These are phyloP conservation scores for Neodiprion fabricii DNA, from an alignment of 1,140 invertebrate species.

Conservation along the genomic window DNA sequence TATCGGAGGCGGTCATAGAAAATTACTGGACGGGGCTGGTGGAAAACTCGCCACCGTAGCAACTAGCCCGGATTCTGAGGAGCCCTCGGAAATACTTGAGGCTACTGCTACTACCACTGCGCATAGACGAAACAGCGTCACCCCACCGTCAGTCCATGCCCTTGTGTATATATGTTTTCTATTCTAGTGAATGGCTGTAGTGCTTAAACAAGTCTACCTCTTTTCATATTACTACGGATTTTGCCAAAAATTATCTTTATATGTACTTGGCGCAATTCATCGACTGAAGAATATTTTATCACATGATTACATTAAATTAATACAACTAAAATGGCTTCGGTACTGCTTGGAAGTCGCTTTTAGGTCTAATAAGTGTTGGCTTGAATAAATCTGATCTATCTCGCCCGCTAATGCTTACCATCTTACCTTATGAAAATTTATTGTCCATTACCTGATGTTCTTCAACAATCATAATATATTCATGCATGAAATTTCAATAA, in stretches of 20 bases:
- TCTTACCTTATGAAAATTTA: too few relatives aligned
- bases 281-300: not conserved
- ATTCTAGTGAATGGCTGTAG: not conserved
- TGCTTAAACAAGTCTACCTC: not conserved
- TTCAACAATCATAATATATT: too few relatives aligned
- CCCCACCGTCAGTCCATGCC: conserved; percentile 60
- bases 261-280: not conserved
- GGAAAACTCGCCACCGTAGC: conserved; percentile 64
- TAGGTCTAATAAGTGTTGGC: too few relatives aligned
- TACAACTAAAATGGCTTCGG: too few relatives aligned
- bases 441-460: too few relatives aligned
- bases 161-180: conserved; percentile 36
- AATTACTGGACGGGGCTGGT: conserved; percentile 63
- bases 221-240: not conserved
- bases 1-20: conserved; percentile 63
- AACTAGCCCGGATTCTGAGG: conserved; percentile 61
- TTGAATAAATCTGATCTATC: too few relatives aligned
- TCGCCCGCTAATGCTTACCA: too few relatives aligned
- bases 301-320: too few relatives aligned
- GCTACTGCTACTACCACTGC: conserved; percentile 50
- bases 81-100: conserved; percentile 52
- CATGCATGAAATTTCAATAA: too few relatives aligned
- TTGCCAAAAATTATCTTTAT: not conserved
- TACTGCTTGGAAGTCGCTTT: too few relatives aligned
- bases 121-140: conserved; percentile 61